Base-by-base conservation (phyloP, 1,140 invertebrate species). In the Helicorthomorpha holstii region DNA sequence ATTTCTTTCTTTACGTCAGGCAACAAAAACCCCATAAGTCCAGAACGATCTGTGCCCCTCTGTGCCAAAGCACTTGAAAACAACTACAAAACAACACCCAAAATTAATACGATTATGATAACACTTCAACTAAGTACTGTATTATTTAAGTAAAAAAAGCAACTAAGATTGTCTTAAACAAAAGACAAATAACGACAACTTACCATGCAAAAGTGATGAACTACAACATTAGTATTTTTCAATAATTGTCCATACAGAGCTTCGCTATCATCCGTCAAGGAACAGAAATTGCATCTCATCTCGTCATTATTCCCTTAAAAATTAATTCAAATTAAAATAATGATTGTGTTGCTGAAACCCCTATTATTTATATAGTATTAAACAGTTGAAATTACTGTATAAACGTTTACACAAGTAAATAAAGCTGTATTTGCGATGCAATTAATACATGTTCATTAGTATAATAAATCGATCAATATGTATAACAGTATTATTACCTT, bases 1-100 rank as follows among this genome's bases (percentile, higher is more conserved):
- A 75, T 52, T 67, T 80, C 79, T 50, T 72, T 74, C 14, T 64
- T 54, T 42, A 81, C 79, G 60, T 81, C 78, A n/a, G 60, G 53
- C 16, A 61, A 54, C 48, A 80, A 56, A 64, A 81, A 81, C 12
- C 79, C 79, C 34, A 77, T 62, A 53, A 80, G 77, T 1, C 79
- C 78, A 55, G 78, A 67, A 25, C 57, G 56, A 43, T 73, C 60
- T 51, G 76, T 73, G 3, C 77, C 78, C 57, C 69, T 72, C 56
- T 80, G 78, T 54, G 68, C 66, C 58, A 80, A 69, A 22, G 73
- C 77, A 42, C 76, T 76, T 0, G 78, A 73, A 54, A 81, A 71
- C 1, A 81, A 64, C 77, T 79, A 58, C 29, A 71, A 68, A 58
- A 53, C 52, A 56, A 46, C 54, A n/a, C n/a, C n/a, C n/a, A n/a